Base-by-base conservation (phyloP, 2,888 invertebrate genomes). In the Eupithecia exiguata region DNA sequence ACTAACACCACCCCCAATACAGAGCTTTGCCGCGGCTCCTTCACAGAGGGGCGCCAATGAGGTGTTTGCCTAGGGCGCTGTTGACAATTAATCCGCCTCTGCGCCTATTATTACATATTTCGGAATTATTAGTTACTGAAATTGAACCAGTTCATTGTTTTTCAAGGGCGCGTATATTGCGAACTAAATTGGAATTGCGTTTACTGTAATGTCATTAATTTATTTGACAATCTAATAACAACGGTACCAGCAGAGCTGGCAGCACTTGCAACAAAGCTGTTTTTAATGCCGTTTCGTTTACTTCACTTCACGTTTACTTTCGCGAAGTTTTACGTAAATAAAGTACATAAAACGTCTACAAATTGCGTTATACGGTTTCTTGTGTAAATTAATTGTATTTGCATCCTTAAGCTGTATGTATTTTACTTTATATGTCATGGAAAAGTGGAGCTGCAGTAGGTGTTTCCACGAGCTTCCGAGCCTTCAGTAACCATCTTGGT, bases 191-290 rank as follows among this genome's bases (percentile, higher is more conserved):
- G n/a, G n/a, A n/a, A n/a, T n/a, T n/a, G 40, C 40, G 40, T 40
- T 40, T 14, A 40, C 10, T 18, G 1, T 46, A 1, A 3, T 30
- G 30, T 30, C 30, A 30, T 7, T 38, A 38, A 38, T 9, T 62
- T 35, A 18, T 62, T 6, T 62, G 6, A 35, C 61, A 18, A 62
- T 35, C 18, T n/a, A n/a, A n/a, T n/a, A n/a, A n/a, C n/a, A n/a
- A n/a, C 30, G 18, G 18, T 16, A 62, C 62, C 12, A 35, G 35
- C 10, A 30, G 16, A 62, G 62, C 18, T 62, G 62, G 62, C 62
- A 35, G 18, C 62, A 62, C 62, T 35, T 9, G 62, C 35, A 62
- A 62, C 62, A 62, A 62, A 35, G 62, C 35, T 35, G 30, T 62
- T 35, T 18, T n/a, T n/a, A n/a, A n/a, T n/a, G 7, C 18, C 9